Base-by-base conservation (phyloP, 2,113 vertebrate genomes). In the Dolichallabes microphthalmus region DNA sequence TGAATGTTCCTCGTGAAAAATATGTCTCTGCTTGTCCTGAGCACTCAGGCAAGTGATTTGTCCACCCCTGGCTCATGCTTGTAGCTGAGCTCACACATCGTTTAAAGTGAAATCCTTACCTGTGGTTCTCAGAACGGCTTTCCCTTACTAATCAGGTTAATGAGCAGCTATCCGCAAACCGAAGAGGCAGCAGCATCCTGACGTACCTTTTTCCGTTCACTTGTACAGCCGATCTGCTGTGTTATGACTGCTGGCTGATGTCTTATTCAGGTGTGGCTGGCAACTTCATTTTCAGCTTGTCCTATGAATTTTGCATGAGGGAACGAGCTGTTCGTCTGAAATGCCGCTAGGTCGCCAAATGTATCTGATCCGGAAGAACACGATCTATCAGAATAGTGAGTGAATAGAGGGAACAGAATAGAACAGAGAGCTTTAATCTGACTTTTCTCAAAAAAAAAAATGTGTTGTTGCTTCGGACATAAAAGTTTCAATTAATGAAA, bases 81-180 rank as follows among this genome's bases (percentile, higher is more conserved):
- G 58, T 61, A 13, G 73, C 76, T 45, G 76, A 50, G 52, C 53
- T 66, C 39, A 71, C 25, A 57, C 27, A 8, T 32, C 78, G 63
- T 88, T 82, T 85, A 88, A 79, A 27, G 35, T 88, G 89, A 90
- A 89, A 88, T 87, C 88, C 11, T 12, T 25, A 84, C 87, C 88
- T 17, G 2, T 58, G 50, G 86, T 17, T 83, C 78, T 82, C 85
- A 80, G 86, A 88, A 89, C 76, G 87, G 88, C 88, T 91, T 92
- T 91, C 91, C 90, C 82, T 64, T 60, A 66, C 52, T 84, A 88
- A 91, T 92, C 86, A 87, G 89, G 84, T 90, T 89, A 92, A 92
- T 89, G 88, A 92, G 85, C 83, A 84, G 55, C 82, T 84, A 86
- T 79, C 82, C 71, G 87, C 76, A 76, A 81, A 76, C 76, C 77